Conservation (phyloP, 2,888 invertebrate genomes). For the Lamellibrachia satsuma region DNA sequence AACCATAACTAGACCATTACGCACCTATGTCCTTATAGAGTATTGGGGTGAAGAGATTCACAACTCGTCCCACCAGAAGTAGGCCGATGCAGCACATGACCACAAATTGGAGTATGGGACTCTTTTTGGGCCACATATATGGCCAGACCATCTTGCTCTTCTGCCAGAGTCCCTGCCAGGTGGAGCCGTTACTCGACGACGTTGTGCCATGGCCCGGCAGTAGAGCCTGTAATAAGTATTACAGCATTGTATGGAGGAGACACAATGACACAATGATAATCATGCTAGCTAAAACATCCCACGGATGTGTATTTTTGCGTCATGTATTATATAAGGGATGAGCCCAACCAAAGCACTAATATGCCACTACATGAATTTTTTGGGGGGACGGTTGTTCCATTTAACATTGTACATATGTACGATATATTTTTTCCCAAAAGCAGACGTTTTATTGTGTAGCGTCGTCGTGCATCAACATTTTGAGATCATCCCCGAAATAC, state of each 20-base stretch:
- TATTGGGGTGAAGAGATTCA: slow-evolving; percentile 91
- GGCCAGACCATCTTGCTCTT: slow-evolving; percentile 85
- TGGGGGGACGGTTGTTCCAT: too few species aligned
- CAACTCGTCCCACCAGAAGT: slow-evolving; percentile 81
- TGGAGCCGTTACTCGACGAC: slow-evolving; percentile 44
- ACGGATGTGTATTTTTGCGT: neutral
- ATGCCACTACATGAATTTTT: too few species aligned
- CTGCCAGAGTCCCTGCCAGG: slow-evolving; percentile 72
- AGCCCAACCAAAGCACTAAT: too few species aligned
- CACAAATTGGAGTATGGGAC: slow-evolving; percentile 74
- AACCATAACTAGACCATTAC: slow-evolving; percentile 46
- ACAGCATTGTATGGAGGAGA: neutral
- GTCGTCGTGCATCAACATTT: too few species aligned
- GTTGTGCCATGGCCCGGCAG: slow-evolving; percentile 7
- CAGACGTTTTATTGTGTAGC: too few species aligned
- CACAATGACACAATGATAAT: neutral
- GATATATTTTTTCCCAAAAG: too few species aligned
- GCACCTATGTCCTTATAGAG: slow-evolving; percentile 91
- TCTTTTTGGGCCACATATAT: slow-evolving; percentile 93
- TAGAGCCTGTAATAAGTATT: neutral
- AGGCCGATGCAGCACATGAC: slow-evolving; percentile 84
- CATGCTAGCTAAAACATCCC: neutral
- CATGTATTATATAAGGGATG: neutral
- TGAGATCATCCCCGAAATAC: too few species aligned
- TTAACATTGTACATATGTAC: too few species aligned